Base-by-base conservation (phyloP, 2,797 vertebrate genomes). In the Paedocypris micromegethes region DNA sequence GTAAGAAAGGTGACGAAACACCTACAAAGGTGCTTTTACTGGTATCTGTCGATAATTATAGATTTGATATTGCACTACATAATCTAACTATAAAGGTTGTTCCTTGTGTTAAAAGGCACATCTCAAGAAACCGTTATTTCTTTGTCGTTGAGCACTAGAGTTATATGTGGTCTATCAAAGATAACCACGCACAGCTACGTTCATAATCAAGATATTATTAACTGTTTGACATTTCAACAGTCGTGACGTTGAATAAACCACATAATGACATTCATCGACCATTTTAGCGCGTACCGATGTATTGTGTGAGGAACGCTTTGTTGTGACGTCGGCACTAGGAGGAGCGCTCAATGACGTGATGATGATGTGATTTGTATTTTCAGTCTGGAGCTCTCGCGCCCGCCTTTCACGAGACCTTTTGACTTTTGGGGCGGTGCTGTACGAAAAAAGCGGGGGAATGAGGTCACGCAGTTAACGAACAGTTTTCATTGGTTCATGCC, bases 1-100 rank as follows among this genome's bases (percentile, higher is more conserved):
- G 90, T 89, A 88, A 77, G 83, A 85, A 83, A 89, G 88, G 89
- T 90, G 89, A 90, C 88, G 86, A 85, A 87, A 87, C 87, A 89
- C 87, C 88, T 90, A 70, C 83, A 76, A 57, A 90, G 87, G 88
- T 89, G 83, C 73, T 75, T 66, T 3, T 46, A 65, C n/a, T 41
- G 2, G 42, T 44, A 6, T 4, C 2, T 43, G 41, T 37, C 3
- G 3, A 43, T 8, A 38, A 8, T 8, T 8, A 23, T 23, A 23
- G 23, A 23, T 23, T 23, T 23, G 23, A 23, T 23, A 23, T 23
- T 23, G 23, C 23, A 23, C 23, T 23, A 23, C 23, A 23, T 23
- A 23, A 23, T 23, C 23, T 23, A 23, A 23, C 23, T 23, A 23
- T 23, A 23, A 23, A 23, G 23, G 23, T 23, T 23, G 23, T 23